Base-by-base conservation (phyloP, 1,140 invertebrate species). In the Drosophila albomicans region DNA sequence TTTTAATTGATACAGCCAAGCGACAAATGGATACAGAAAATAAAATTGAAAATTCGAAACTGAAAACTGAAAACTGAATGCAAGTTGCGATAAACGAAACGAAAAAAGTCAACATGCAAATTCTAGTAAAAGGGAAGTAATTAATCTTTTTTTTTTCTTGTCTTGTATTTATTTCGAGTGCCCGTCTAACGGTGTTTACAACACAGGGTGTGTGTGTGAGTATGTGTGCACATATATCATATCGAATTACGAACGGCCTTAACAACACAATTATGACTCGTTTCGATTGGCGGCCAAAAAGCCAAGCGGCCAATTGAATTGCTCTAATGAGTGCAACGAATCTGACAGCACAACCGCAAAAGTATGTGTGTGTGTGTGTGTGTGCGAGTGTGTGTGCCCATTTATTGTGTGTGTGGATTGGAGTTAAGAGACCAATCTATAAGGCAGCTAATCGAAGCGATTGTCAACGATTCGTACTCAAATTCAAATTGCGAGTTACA, bases 301-400 rank as follows among this genome's bases (percentile, higher is more conserved):
- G 48, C 59, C 61, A 78, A 69, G 48, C 64, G 43, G 48, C 67
- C 82, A 88, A 78, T 78, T 87, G 46, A 88, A 88, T 81, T 78
- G 85, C 78, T 78, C 84, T 88, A 88, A 88, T 88, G 81, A 88
- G 70, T 88, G 81, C 80, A 89, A 88, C 84, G 84, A 88, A 84
- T 84, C 68, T 81, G 85, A 88, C 84, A 86, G 82, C 68, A 15
- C 38, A 56, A 52, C 43, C 52, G 20, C 70, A 73, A 73, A 73
- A 38, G 65, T 57, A 10, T 41, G 1, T 10, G 16, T 5, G 2
- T 25, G 10, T n/a, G 35, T 66, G 51, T 25, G 51, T 63, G 38
- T 74, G 25, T 25, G 8, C 52, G 20, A 32, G 45, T 49, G 30
- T 49, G 5, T 49, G 28, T 49, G 45, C 49, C 28, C 46, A 35